Evolutionary conservation across 1,140 invertebrate species (phyloP), one percentile per base, ranked within the genome.

Genomic region (Lucilia cuprina): DNA sequence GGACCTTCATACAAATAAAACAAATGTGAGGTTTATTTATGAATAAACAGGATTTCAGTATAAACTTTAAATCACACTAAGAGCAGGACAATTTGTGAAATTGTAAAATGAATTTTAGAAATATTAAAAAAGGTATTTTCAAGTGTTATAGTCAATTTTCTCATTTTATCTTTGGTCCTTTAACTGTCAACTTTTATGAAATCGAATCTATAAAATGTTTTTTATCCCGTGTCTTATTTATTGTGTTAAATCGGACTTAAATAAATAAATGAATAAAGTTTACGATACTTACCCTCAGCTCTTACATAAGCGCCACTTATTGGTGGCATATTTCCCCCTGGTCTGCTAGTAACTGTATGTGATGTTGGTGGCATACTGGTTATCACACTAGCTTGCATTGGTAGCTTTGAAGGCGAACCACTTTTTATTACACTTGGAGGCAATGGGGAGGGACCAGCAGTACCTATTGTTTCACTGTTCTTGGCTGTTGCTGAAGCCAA

Each of bases 281-380:
- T 34, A 25, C 34, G 34, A 65, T 55, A 74, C 83, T 83, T 75
- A 85, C 84, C 84, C 34, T 85, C 84, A 8, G 77, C 50, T n/a
- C 83, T 77, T 5, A 83, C 34, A 82, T 82, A 85, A 21, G 82
- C 75, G 12, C 65, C 80, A 25, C 41, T 50, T 65, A 82, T 49
- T 17, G 80, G 50, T 12, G 86, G 86, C 0, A 86, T 85, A 10
- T 87, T 91, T 0, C 91, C 88, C 0, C 93, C 91, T 55, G 93
- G 92, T 0, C 92, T 91, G n/a, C 19, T 70, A 21, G 21, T 12
- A 70, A 70, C n/a, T 12, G 65, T 21, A 10, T 70, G 65, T 10
- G 65, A 19, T 12, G 65, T 9, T 80, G 94, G 93, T 55, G 94
- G 90, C 93, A 95, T 94, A 74, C 94, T 92, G 2, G 93, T 94